phyloP scores from a whole-genome alignment of 2,888 invertebrate genomes.

The Bembecia ichneumoniformis region DNA sequence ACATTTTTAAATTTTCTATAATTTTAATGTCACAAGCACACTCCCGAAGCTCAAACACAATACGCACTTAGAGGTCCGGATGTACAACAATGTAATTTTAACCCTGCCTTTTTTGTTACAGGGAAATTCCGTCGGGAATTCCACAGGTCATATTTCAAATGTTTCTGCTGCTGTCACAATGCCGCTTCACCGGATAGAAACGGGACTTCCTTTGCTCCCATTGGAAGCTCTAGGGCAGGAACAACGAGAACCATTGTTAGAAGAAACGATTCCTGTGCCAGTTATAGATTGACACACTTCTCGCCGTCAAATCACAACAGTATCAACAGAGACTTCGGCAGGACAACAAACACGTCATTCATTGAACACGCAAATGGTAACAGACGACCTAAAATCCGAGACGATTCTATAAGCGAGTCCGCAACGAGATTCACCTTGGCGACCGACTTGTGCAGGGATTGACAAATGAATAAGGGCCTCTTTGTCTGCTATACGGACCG shows the following conservation, averaged over 20 bases:
- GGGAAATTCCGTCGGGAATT: slow-evolving; percentile 83
- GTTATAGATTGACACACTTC: slow-evolving; percentile 57
- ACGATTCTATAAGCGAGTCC: slow-evolving; percentile 59
- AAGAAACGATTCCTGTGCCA: slow-evolving; percentile 61
- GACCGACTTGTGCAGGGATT: slow-evolving; percentile 54
- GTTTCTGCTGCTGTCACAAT: slow-evolving; percentile 60
- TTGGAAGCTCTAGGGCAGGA: slow-evolving; percentile 56
- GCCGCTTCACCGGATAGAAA: slow-evolving; percentile 41
- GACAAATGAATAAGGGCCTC: slow-evolving; percentile 41
- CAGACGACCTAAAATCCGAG: slow-evolving; percentile 41
- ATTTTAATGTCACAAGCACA: too few relatives aligned
- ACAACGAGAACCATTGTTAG: slow-evolving; percentile 57
- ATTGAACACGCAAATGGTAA: slow-evolving; percentile 62
- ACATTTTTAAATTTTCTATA: too few relatives aligned
- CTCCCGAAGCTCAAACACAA: not conserved
- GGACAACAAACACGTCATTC: slow-evolving; percentile 63
- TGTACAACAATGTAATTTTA: slow-evolving; percentile 1
- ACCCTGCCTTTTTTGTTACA: slow-evolving; percentile 55
- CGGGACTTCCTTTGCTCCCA: slow-evolving; percentile 56
- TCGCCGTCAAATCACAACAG: slow-evolving; percentile 62
- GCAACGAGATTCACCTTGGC: slow-evolving; percentile 53
- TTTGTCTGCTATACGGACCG: slow-evolving; percentile 31
- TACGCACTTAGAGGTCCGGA: slow-evolving; percentile 4
- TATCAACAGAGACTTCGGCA: slow-evolving; percentile 48
- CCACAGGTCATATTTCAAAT: slow-evolving; percentile 78